phyloP scores from a whole-genome alignment of 2,797 vertebrate species.

The Coluber constrictor region DNA sequence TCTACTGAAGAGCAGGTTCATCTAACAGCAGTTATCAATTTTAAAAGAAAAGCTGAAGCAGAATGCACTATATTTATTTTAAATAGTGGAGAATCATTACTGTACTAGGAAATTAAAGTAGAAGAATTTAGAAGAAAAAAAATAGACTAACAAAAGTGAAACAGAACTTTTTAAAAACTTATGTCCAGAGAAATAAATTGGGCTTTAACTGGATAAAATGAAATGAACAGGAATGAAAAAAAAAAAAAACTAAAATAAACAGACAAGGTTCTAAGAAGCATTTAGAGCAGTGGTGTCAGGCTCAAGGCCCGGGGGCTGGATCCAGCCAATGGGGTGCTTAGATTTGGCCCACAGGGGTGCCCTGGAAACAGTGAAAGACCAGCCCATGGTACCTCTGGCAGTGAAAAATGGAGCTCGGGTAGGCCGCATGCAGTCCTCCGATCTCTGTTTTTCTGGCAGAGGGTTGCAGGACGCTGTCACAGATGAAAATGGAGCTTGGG shows the following conservation, averaged over 20 bases:
- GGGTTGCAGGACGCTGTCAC: too few relatives aligned
- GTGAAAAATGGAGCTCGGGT: too few relatives aligned
- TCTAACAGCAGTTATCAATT: not conserved
- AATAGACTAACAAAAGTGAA: not conserved
- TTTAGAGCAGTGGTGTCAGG: not conserved
- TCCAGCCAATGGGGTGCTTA: too few relatives aligned
- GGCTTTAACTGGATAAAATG: not conserved
- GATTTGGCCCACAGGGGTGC: rapidly evolving
- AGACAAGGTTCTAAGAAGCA: not conserved
- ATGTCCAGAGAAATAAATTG: not conserved
- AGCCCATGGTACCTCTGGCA: too few relatives aligned
- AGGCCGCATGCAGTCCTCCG: too few relatives aligned
- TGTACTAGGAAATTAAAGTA: not conserved
- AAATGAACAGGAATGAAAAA: too few relatives aligned
- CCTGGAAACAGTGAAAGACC: too few relatives aligned
- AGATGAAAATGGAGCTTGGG: too few relatives aligned
- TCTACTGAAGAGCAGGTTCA: not conserved
- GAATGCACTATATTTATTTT: not conserved
- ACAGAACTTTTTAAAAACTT: not conserved
- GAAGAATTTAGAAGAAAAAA: not conserved
- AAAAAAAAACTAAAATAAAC: not conserved
- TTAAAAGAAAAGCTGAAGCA: not conserved
- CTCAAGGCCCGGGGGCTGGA: too few relatives aligned
- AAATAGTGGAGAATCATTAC: not conserved
- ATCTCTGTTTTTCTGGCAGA: too few relatives aligned